These are phyloP conservation scores for Amphibalanus amphitrite DNA, from an alignment of 1,140 invertebrate species.

Conservation along the genomic window DNA sequence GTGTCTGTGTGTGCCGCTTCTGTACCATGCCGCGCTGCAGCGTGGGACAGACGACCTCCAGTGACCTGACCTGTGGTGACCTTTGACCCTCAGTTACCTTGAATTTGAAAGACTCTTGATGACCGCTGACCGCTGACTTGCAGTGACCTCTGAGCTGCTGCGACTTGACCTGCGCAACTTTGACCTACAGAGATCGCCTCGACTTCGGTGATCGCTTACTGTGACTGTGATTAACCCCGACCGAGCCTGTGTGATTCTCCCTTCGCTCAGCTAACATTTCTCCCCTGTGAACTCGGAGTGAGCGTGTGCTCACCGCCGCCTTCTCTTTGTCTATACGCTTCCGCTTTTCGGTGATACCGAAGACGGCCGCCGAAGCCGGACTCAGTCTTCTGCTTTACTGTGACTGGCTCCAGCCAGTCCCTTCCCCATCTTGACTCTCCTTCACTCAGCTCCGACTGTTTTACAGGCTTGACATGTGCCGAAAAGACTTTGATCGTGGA, in stretches of 20 bases:
- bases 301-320: background rate
- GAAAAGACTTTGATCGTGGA: constrained; percentile 79
- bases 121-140: too few species aligned
- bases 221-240: too few species aligned
- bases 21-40: background rate
- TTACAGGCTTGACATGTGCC: constrained; percentile 97
- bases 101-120: too few species aligned
- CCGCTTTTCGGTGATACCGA: background rate
- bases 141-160: background rate
- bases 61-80: too few species aligned
- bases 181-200: too few species aligned
- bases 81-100: too few species aligned
- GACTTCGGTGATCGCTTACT: too few species aligned
- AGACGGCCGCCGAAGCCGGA: background rate
- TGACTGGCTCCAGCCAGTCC: too few species aligned
- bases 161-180: background rate
- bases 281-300: background rate
- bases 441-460: constrained; percentile 14
- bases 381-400: too few species aligned
- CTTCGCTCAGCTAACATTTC: background rate
- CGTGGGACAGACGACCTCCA: constrained; percentile 5
- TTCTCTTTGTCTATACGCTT: background rate
- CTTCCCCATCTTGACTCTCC: background rate
- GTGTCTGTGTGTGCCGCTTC: constrained; percentile 12
- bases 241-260: too few species aligned